A percentile compares a stretch with the other conserved stretches of the same genome.
Evolutionary conservation across 2,888 invertebrate genomes (phyloP).

Genomic region (Apamea crenata): DNA sequence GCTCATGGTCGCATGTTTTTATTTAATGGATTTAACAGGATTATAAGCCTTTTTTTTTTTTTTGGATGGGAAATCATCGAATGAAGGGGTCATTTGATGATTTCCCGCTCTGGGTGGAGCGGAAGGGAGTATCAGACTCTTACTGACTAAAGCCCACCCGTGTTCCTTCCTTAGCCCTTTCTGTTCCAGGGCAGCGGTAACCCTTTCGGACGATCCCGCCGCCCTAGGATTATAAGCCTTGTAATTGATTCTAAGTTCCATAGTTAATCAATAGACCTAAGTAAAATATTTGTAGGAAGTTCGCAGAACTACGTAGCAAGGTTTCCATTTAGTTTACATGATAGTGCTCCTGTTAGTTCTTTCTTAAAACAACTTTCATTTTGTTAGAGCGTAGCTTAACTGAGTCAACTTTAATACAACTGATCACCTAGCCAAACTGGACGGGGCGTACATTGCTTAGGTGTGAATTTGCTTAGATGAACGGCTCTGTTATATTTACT

Average conservation of each 20-base stretch:
- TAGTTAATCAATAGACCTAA: background rate
- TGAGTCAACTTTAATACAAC: conserved; percentile 48
- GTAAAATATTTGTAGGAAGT: conserved; percentile 6
- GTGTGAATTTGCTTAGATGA: conserved; percentile 46
- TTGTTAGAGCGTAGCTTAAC: conserved; percentile 31
- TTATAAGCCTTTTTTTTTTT: background rate
- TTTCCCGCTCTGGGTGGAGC: no score
- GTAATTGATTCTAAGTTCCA: background rate
- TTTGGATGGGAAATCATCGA: no score
- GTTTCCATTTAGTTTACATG: conserved; percentile 16
- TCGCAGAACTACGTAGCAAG: background rate
- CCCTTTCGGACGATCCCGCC: no score
- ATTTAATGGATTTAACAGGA: background rate
- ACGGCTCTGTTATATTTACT: conserved; percentile 19
- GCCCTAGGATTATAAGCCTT: background rate
- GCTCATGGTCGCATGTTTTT: background rate
- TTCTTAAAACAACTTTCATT: conserved; percentile 28
- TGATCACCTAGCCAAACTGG: conserved; percentile 52
- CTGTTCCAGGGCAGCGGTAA: no score
- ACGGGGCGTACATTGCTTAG: conserved; percentile 47
- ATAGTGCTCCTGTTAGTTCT: conserved; percentile 16
- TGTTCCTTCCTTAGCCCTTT: no score
- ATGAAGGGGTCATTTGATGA: no score
- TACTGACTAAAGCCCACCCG: no score
- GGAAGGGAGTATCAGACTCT: no score